Evolutionary conservation across 2,888 invertebrate species (phyloP).

Genomic region (Phalangium opilio): DNA sequence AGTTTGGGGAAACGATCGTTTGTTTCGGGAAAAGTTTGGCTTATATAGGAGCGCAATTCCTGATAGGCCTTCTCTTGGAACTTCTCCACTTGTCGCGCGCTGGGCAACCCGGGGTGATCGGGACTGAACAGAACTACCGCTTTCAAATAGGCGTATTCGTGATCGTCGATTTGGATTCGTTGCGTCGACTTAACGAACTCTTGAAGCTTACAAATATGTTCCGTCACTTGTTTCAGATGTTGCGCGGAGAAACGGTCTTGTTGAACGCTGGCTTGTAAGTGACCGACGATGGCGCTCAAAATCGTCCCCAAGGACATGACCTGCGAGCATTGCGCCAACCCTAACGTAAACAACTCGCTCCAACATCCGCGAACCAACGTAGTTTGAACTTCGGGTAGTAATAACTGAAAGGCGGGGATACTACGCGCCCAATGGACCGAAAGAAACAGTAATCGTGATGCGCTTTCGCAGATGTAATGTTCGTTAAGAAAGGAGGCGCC

Average conservation of each 20-base stretch:
- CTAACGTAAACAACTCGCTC: conserved; percentile 81
- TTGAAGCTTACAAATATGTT: conserved; percentile 64
- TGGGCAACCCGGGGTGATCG: conserved; percentile 39
- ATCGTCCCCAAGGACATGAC: conserved; percentile 62
- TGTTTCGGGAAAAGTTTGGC: conserved; percentile 34
- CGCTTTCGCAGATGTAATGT: conserved; percentile 90
- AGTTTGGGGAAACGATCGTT: conserved; percentile 41
- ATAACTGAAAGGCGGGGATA: conserved; percentile 60
- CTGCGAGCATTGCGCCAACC: conserved; percentile 69
- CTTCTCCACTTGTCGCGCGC: conserved; percentile 40
- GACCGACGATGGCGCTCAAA: conserved; percentile 62
- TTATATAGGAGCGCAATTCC: conserved; percentile 39
- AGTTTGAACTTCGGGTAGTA: conserved; percentile 70
- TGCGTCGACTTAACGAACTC: conserved; percentile 62
- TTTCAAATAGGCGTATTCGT: conserved; percentile 75
- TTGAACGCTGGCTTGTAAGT: conserved; percentile 55
- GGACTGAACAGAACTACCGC: conserved; percentile 68
- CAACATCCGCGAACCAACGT: conserved; percentile 70
- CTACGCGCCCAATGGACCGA: conserved; percentile 79
- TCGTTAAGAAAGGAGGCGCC: conserved; percentile 70
- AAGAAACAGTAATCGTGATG: conserved; percentile 74
- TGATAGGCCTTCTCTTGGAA: conserved; percentile 47
- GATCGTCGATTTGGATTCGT: conserved; percentile 55
- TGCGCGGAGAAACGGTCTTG: conserved; percentile 48
- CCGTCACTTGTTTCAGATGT: conserved; percentile 57